phyloP scores from a whole-genome alignment of 2,113 vertebrate genomes.

The Chroicocephalus ridibundus region DNA sequence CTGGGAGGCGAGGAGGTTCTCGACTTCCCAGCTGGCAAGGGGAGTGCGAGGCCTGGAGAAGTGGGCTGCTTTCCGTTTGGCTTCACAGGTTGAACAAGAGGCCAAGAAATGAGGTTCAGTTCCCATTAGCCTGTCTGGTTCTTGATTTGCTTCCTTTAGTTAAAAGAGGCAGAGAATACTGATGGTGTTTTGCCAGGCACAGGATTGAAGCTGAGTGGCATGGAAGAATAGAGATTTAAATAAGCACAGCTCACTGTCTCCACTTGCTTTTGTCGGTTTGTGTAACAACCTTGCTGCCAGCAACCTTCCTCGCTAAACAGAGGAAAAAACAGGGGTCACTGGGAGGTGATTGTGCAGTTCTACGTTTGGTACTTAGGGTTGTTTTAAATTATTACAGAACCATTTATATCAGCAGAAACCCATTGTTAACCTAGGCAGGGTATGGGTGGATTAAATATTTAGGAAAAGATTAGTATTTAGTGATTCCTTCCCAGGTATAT shows the following conservation, averaged over 20 bases:
- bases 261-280: constrained; percentile 32
- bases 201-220: constrained; percentile 31
- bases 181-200: constrained; percentile 41
- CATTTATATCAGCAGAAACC: background rate
- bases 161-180: constrained; percentile 46
- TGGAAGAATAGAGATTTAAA: constrained; percentile 56
- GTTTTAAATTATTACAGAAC: background rate
- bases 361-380: background rate
- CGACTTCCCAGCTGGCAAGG: constrained; percentile 42
- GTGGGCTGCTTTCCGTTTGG: constrained; percentile 60
- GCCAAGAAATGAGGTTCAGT: constrained; percentile 69
- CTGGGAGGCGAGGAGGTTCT: background rate
- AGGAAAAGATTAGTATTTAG: background rate
- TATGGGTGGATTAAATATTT: background rate
- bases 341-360: constrained; percentile 46
- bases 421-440: background rate
- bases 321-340: background rate
- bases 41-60: background rate
- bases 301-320: background rate
- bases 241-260: constrained; percentile 49
- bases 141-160: constrained; percentile 54
- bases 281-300: constrained; percentile 51
- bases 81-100: background rate
- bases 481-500: background rate
- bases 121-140: constrained; percentile 69